Evolutionary conservation across 1,140 invertebrate genomes (phyloP).

Genomic region (Lycorma delicatula): DNA sequence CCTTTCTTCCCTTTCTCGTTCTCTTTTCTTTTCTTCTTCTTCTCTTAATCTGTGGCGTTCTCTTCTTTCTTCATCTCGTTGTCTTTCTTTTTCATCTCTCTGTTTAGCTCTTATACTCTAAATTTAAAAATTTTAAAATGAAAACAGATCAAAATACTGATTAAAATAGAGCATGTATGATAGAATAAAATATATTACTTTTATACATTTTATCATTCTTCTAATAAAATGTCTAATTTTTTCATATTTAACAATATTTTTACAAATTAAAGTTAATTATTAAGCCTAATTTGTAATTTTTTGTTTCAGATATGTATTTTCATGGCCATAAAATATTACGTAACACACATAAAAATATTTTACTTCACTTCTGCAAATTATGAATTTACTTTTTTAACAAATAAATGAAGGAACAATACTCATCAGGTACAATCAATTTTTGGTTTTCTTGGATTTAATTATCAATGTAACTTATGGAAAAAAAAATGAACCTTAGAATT

Average conservation of each 20-base stretch:
- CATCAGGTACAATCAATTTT: too few relatives aligned
- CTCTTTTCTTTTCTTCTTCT: slow-evolving; percentile 18
- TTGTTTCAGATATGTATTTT: too few relatives aligned
- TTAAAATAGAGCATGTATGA: too few relatives aligned
- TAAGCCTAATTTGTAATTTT: background rate
- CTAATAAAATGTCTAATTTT: background rate
- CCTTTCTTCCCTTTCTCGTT: slow-evolving; percentile 19
- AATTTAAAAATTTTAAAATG: slow-evolving; percentile 5
- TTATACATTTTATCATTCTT: background rate
- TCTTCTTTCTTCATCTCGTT: slow-evolving; percentile 26
- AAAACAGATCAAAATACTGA: too few relatives aligned
- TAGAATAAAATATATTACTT: background rate
- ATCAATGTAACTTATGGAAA: too few relatives aligned
- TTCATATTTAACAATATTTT: background rate
- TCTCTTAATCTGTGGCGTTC: slow-evolving; percentile 20
- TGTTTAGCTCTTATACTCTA: slow-evolving; percentile 23
- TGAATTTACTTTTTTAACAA: too few relatives aligned
- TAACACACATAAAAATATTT: too few relatives aligned
- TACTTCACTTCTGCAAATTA: too few relatives aligned
- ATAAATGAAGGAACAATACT: too few relatives aligned
- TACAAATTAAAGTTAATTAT: background rate
- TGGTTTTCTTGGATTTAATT: too few relatives aligned
- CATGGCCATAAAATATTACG: too few relatives aligned
- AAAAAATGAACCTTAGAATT: too few relatives aligned
- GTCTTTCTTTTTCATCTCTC: slow-evolving; percentile 27